These are phyloP conservation scores for Oscheius sp. DNA, from an alignment of 1,140 invertebrate genomes.

Conservation along the genomic window DNA sequence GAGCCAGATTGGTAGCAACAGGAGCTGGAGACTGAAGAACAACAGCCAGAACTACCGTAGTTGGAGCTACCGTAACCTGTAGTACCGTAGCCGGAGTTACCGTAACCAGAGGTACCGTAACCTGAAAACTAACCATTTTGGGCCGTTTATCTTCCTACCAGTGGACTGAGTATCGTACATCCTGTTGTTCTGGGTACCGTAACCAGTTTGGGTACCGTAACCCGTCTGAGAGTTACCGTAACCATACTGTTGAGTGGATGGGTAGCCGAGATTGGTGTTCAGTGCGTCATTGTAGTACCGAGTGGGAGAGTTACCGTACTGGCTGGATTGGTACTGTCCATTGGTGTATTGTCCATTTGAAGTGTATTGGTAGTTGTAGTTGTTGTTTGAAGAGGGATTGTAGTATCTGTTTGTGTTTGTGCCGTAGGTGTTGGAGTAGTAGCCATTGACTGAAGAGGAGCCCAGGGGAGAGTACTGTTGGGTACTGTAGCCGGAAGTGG, in stretches of 20 bases:
- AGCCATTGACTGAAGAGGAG: not conserved
- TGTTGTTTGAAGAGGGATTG: not conserved
- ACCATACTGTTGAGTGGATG: not conserved
- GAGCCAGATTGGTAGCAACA: constrained; percentile 18
- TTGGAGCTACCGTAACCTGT: not conserved
- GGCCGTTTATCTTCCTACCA: not conserved
- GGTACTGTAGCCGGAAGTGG: not conserved
- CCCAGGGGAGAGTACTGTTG: constrained; percentile 3
- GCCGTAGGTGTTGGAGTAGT: constrained; percentile 2
- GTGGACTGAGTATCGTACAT: not conserved
- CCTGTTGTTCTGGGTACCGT: not conserved
- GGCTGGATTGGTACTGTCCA: not conserved
- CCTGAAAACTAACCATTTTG: not conserved
- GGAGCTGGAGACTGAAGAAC: constrained; percentile 14
- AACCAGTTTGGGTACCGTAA: not conserved
- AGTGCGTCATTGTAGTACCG: not conserved
- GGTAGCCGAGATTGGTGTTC: not conserved
- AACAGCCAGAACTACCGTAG: constrained; percentile 3
- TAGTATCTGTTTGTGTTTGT: not conserved
- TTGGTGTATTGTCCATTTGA: not conserved
- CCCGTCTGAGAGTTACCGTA: not conserved
- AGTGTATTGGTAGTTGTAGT: not conserved
- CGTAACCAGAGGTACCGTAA: not conserved
- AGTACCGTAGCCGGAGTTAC: not conserved
- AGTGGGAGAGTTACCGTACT: constrained; percentile 1